Evolutionary conservation across 2,113 vertebrate genomes (phyloP), one percentile per base, ranked within the genome.

Genomic region (Scalopus aquaticus): DNA sequence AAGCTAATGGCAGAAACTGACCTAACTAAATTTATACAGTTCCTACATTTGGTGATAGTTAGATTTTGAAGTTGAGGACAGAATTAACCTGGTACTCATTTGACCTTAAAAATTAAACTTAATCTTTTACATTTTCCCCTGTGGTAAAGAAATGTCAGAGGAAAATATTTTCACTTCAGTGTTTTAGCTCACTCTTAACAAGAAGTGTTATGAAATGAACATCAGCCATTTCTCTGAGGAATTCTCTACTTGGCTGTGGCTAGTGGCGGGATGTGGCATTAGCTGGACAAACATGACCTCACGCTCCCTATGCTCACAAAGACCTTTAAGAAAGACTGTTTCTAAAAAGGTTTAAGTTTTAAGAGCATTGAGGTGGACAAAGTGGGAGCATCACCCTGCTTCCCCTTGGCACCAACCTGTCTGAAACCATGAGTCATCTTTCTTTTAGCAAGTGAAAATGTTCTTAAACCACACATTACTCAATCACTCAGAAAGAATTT

Each of bases 261-360:
- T 81, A 17, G 28, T 73, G 64, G 49, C 73, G 95, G 93, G 58
- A 89, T 95, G 74, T 88, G 56, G 35, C 28, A 30, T 73, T 42
- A 82, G 46, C 49, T 37, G 46, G n/a, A 82, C 70, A 94, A 90
- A 92, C 46, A 76, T 81, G 92, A 95, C 84, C 73, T 73, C 1
- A 0, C 78, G 81, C 69, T 70, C 64, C 26, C 44, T 92, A 37
- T 78, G 65, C 35, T 89, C 37, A 89, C 39, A 17, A 62, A 51
- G 56, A 82, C 44, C 79, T 94, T 85, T 95, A 60, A 94, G 88
- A 58, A 95, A 79, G 62, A 95, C 79, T 78, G 96, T 96, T 96
- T 76, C 54, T 62, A 77, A 93, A 85, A 22, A 79, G 44, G n/a
- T 70, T 95, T 90, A 81, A 89, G 30, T 12, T 65, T 93, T 64